A percentile compares a stretch with the other conserved stretches of the same genome.
phyloP scores from a whole-genome alignment of 1,140 invertebrate species.

The Hypothenemus hampei region DNA sequence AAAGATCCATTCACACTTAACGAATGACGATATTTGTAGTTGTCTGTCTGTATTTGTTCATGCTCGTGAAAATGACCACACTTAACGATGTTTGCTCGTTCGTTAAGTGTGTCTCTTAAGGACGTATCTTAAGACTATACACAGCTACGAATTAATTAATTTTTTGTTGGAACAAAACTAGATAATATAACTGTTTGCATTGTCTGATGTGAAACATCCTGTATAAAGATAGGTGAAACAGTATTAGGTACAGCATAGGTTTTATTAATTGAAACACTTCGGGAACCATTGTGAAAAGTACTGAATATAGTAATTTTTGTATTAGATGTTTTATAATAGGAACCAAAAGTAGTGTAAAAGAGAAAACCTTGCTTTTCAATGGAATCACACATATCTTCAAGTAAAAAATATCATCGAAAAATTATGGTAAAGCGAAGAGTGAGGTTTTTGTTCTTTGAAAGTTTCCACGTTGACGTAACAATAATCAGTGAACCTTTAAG shows the following conservation, averaged over 20 bases:
- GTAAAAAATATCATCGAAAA: not conserved
- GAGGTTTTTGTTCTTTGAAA: not conserved
- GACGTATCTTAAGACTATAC: not conserved
- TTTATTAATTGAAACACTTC: no score
- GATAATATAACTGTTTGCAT: not conserved
- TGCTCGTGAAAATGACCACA: no score
- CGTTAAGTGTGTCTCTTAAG: no score
- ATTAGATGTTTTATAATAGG: conserved; percentile 35
- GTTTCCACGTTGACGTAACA: not conserved
- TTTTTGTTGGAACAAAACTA: not conserved
- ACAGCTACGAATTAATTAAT: not conserved
- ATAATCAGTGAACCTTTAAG: not conserved
- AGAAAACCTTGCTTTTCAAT: not conserved
- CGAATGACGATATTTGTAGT: no score
- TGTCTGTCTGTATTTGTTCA: no score
- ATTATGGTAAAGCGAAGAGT: not conserved
- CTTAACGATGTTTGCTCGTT: no score
- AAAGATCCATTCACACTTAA: no score
- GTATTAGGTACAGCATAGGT: no score
- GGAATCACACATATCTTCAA: not conserved
- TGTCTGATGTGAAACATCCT: not conserved
- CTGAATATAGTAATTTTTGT: conserved; percentile 36
- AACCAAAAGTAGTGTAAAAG: conserved; percentile 25
- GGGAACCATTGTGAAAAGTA: conserved; percentile 25
- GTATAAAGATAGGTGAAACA: not conserved